Evolutionary conservation across 2,113 vertebrate species (phyloP).

Genomic region (Bufo gargarizans): DNA sequence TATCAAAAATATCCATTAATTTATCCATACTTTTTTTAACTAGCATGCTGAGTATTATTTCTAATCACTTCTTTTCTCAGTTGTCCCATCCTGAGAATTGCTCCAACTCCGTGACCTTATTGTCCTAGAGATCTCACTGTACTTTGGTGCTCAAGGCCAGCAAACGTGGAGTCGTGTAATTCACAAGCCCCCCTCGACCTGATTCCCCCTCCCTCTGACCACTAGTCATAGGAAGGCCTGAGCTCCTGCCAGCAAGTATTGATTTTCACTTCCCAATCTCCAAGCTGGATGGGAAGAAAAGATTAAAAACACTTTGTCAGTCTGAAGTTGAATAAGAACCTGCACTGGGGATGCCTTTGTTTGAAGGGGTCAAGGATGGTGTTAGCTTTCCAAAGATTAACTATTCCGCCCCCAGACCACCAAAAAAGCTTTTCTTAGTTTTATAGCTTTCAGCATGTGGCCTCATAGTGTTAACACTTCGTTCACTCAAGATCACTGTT

Average conservation of each 20-base stretch:
- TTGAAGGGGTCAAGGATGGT: conserved; percentile 69
- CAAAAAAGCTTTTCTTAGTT: background rate
- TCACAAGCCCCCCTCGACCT: conserved; percentile 59
- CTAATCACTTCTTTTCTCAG: background rate
- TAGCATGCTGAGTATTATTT: background rate
- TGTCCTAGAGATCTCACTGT: conserved; percentile 68
- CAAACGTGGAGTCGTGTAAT: conserved; percentile 72
- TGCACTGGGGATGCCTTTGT: conserved; percentile 80
- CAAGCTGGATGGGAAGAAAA: conserved; percentile 95
- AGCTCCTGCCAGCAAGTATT: conserved; percentile 96
- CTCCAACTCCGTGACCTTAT: conserved; percentile 73
- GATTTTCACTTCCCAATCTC: conserved; percentile 99
- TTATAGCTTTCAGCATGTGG: background rate
- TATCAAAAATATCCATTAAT: conserved; percentile 1
- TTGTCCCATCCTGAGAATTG: conserved; percentile 66
- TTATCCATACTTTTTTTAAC: background rate
- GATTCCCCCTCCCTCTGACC: conserved; percentile 63
- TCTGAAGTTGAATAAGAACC: conserved; percentile 97
- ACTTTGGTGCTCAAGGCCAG: conserved; percentile 74
- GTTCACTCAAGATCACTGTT: background rate
- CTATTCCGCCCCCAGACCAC: conserved; percentile 57
- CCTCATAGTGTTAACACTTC: conserved; percentile 2
- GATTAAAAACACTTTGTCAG: conserved; percentile 99
- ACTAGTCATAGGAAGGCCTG: conserved; percentile 82
- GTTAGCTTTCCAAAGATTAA: conserved; percentile 57